These are phyloP conservation scores for Hydrotaea diabolus DNA, from an alignment of 2,888 invertebrate genomes.

Conservation along the genomic window DNA sequence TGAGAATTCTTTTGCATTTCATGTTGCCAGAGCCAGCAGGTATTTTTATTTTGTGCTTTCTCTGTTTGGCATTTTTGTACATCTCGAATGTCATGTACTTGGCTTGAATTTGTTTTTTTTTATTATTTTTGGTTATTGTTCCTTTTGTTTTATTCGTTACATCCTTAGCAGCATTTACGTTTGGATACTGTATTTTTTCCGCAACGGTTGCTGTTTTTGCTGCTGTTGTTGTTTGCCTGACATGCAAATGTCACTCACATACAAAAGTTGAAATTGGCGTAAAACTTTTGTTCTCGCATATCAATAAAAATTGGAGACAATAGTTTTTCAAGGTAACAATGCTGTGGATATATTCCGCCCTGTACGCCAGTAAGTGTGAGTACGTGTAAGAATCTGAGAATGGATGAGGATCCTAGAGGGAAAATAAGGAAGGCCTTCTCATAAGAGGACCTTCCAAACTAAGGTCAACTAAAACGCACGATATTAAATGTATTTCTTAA, in stretches of 20 bases:
- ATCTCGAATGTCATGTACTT: constrained; percentile 16
- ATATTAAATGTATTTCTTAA: too few relatives aligned
- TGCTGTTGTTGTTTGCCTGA: constrained; percentile 48
- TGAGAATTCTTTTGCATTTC: background rate
- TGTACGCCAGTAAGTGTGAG: too few relatives aligned
- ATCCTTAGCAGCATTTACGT: constrained; percentile 45
- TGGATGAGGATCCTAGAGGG: constrained; percentile 1
- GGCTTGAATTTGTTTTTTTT: constrained; percentile 13
- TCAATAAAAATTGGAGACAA: constrained; percentile 53
- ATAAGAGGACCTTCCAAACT: too few relatives aligned
- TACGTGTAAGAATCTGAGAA: constrained; percentile 41
- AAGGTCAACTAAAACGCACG: too few relatives aligned
- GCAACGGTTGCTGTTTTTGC: background rate
- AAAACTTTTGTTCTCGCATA: constrained; percentile 58
- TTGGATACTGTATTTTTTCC: constrained; percentile 21
- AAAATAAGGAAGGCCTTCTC: too few relatives aligned
- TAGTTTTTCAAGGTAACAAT: constrained; percentile 42
- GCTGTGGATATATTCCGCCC: background rate
- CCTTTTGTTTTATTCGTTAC: constrained; percentile 29
- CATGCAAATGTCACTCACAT: constrained; percentile 57
- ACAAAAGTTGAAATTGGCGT: constrained; percentile 60
- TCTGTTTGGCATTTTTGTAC: constrained; percentile 7
- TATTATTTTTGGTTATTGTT: background rate
- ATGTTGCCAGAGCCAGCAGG: background rate
- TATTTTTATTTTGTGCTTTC: background rate